Evolutionary conservation across 2,797 vertebrate species (phyloP).

Genomic region (Acipenser ruthenus): DNA sequence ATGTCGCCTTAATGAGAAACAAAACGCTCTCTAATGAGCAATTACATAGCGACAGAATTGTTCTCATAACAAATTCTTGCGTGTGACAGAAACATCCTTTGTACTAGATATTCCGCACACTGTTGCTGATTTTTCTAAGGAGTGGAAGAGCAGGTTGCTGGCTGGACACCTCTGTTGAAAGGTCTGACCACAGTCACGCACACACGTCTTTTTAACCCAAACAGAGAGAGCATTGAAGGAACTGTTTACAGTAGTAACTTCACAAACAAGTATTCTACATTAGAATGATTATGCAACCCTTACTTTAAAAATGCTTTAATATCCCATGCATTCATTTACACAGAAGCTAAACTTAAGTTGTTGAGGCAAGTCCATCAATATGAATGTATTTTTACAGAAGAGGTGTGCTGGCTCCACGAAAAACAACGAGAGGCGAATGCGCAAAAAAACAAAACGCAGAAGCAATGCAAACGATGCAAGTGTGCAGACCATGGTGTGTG

Average conservation of each 20-base stretch:
- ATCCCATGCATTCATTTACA: no score
- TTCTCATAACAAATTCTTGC: conserved; percentile 95
- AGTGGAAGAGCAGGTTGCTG: conserved; percentile 41
- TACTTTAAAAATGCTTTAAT: background rate
- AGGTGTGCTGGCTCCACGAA: no score
- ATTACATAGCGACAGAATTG: conserved; percentile 87
- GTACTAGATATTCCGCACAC: conserved; percentile 79
- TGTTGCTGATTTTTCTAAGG: conserved; percentile 56
- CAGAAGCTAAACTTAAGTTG: no score
- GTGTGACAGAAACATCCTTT: conserved; percentile 97
- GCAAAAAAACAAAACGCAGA: no score
- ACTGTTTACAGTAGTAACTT: conserved; percentile 45
- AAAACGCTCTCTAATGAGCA: conserved; percentile 97
- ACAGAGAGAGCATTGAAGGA: conserved; percentile 59
- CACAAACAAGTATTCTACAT: conserved; percentile 54
- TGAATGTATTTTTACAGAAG: no score
- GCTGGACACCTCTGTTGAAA: conserved; percentile 62
- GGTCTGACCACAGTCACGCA: conserved; percentile 59
- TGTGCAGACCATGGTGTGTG: no score
- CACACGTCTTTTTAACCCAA: conserved; percentile 41
- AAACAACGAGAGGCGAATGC: no score
- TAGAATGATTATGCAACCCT: conserved; percentile 40
- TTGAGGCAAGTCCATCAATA: no score
- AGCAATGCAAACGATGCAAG: no score
- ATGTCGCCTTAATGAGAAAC: conserved; percentile 93